Evolutionary conservation across 2,888 invertebrate species (phyloP).

Genomic region (Spicauda simplicius): DNA sequence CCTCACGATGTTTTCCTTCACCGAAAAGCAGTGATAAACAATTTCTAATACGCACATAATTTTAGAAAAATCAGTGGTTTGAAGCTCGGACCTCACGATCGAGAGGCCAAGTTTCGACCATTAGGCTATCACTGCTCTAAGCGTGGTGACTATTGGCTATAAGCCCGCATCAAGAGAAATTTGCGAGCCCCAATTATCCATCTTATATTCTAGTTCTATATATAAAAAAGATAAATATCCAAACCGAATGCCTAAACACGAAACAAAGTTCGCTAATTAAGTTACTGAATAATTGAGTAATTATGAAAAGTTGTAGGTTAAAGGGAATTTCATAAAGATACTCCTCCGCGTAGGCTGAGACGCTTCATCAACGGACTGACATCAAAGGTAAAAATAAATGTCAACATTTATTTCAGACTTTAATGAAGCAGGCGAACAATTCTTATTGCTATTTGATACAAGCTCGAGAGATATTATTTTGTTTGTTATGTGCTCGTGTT

Average conservation of each 20-base stretch:
- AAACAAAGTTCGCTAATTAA: not conserved
- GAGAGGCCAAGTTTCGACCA: no score
- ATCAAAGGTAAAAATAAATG: not conserved
- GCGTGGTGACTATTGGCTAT: no score
- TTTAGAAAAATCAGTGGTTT: no score
- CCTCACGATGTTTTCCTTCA: no score
- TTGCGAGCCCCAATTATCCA: no score
- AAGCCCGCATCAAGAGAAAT: no score
- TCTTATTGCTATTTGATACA: not conserved
- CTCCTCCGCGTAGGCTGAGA: not conserved
- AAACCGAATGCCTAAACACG: not conserved
- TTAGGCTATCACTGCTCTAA: no score
- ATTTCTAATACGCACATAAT: no score
- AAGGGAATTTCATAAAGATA: not conserved
- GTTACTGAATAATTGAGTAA: not conserved
- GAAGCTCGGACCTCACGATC: no score
- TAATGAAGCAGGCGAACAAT: not conserved
- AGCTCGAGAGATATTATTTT: not conserved
- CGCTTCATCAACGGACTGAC: not conserved
- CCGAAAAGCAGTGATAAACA: no score
- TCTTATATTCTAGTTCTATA: no score
- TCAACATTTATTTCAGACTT: not conserved
- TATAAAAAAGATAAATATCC: no score
- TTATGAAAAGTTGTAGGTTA: conserved; percentile 1
- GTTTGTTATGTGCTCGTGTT: not conserved